These are phyloP conservation scores for Oncorhynchus kisutch DNA, from an alignment of 2,113 vertebrate genomes.

Conservation along the genomic window DNA sequence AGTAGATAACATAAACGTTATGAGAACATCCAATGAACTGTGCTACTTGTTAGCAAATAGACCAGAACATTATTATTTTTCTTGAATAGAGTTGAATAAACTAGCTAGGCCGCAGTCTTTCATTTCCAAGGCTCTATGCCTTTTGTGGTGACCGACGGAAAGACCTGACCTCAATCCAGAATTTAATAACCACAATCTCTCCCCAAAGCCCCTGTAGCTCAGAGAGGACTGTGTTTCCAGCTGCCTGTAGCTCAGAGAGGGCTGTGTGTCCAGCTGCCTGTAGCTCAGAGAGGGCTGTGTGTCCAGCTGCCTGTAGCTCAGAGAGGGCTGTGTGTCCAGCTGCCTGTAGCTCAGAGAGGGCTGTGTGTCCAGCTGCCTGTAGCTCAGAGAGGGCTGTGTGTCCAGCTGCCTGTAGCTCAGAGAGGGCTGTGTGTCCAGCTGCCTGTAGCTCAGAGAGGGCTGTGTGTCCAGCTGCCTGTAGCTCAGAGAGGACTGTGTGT, in stretches of 20 bases:
- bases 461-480: too few relatives aligned
- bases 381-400: too few relatives aligned
- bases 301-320: too few relatives aligned
- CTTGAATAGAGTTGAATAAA: slow-evolving; percentile 21
- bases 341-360: too few relatives aligned
- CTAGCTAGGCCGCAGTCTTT: slow-evolving; percentile 25
- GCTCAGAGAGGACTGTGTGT: too few relatives aligned
- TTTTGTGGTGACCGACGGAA: slow-evolving; percentile 33
- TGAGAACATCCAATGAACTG: too few relatives aligned
- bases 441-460: too few relatives aligned
- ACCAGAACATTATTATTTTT: slow-evolving; percentile 26
- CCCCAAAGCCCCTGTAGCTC: slow-evolving; percentile 17
- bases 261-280: slow-evolving; percentile 48
- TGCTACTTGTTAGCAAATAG: slow-evolving; percentile 1
- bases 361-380: too few relatives aligned
- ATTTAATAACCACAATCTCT: slow-evolving; percentile 68
- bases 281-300: too few relatives aligned
- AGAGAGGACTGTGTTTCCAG: slow-evolving; percentile 36
- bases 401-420: too few relatives aligned
- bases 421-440: too few relatives aligned
- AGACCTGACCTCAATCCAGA: slow-evolving; percentile 71
- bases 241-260: slow-evolving; percentile 38
- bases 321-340: too few relatives aligned
- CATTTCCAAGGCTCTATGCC: slow-evolving; percentile 24
- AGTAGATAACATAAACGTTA: slow-evolving; percentile 21